These are phyloP conservation scores for Cephalotes varians DNA, from an alignment of 2,888 invertebrate species.

Conservation along the genomic window DNA sequence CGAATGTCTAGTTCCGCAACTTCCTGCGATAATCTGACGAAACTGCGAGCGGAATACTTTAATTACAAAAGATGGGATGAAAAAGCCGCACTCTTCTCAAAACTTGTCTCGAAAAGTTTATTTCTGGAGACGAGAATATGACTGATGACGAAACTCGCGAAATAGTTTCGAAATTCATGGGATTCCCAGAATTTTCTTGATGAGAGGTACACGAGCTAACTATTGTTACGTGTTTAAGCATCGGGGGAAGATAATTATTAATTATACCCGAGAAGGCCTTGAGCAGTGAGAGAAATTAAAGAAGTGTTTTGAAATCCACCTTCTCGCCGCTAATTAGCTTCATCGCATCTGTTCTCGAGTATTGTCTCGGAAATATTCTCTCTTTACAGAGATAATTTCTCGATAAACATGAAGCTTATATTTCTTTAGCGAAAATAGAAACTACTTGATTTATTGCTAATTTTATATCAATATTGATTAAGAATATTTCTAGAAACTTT, in stretches of 20 bases:
- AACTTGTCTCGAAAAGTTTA: slow-evolving; percentile 34
- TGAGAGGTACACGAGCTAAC: slow-evolving; percentile 32
- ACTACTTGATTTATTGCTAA: background rate
- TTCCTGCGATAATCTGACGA: slow-evolving; percentile 33
- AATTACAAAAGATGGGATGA: slow-evolving; percentile 32
- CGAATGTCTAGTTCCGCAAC: slow-evolving; percentile 25
- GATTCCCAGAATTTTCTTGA: slow-evolving; percentile 41
- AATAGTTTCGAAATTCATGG: slow-evolving; percentile 58
- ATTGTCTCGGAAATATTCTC: slow-evolving; percentile 1
- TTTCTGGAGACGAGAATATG: slow-evolving; percentile 43
- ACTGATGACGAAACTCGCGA: slow-evolving; percentile 56
- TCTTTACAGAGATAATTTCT: background rate
- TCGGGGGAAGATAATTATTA: slow-evolving; percentile 52
- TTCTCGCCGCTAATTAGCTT: background rate
- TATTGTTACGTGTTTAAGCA: slow-evolving; percentile 45
- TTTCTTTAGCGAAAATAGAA: background rate
- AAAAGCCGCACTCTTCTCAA: background rate
- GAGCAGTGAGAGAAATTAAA: slow-evolving; percentile 5
- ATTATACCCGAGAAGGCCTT: slow-evolving; percentile 44
- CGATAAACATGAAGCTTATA: background rate
- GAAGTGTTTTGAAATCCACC: slow-evolving; percentile 25
- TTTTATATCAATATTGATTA: background rate
- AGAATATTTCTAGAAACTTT: background rate
- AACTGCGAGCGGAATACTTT: slow-evolving; percentile 31
- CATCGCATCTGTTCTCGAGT: background rate